Conservation (phyloP, 2,888 invertebrate genomes). For the Drosophila setosimentum region DNA sequence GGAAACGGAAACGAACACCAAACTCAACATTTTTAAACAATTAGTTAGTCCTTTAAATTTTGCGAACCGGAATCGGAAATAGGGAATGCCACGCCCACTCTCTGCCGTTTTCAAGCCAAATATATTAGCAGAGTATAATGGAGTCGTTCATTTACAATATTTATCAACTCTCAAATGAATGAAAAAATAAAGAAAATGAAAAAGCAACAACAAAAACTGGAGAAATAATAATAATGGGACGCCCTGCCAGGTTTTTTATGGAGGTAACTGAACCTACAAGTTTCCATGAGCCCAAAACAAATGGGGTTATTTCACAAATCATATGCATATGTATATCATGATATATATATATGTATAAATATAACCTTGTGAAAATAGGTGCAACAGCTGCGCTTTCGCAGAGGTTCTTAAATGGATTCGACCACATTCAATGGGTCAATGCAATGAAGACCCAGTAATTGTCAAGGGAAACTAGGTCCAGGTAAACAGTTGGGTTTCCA, state of each 20-base stretch:
- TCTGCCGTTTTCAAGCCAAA: neutral
- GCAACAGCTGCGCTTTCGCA: slow-evolving; percentile 4
- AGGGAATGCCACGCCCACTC: neutral
- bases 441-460: too few species aligned
- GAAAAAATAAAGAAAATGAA: neutral
- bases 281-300: neutral
- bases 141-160: neutral
- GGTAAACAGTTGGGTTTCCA: neutral
- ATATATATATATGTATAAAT: neutral
- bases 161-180: neutral
- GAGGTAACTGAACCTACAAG: slow-evolving; percentile 33
- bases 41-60: too few species aligned
- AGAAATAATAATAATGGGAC: slow-evolving; percentile 33
- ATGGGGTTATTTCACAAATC: neutral
- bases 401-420: neutral
- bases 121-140: neutral
- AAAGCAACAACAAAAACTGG: neutral
- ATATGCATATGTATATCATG: neutral
- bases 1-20: neutral
- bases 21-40: neutral
- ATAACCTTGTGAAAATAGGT: neutral
- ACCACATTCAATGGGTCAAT: neutral
- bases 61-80: too few species aligned
- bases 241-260: slow-evolving; percentile 69
- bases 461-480: too few species aligned